These are phyloP conservation scores for Trichogramma dendrolimi DNA, from an alignment of 2,888 invertebrate genomes.

Conservation along the genomic window DNA sequence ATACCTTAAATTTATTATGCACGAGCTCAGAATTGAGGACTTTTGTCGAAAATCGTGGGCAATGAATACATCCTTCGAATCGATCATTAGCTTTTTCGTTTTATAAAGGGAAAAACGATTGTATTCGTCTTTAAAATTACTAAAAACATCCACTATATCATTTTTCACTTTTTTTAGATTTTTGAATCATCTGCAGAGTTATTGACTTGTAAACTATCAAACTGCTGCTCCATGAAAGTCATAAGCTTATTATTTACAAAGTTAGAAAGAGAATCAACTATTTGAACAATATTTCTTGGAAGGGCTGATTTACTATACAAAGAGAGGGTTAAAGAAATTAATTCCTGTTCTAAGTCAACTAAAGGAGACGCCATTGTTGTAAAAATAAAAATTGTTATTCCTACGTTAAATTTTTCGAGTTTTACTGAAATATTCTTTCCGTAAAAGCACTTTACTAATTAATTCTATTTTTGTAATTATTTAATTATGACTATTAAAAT, in stretches of 20 bases:
- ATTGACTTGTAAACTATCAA: not conserved
- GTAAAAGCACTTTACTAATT: too few relatives aligned
- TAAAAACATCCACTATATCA: not conserved
- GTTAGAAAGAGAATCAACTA: not conserved
- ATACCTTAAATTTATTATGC: not conserved
- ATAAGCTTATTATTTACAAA: not conserved
- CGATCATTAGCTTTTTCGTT: too few relatives aligned
- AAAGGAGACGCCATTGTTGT: not conserved
- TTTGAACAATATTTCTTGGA: constrained; percentile 13
- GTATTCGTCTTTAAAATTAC: not conserved
- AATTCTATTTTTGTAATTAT: too few relatives aligned
- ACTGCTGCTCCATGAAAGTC: not conserved
- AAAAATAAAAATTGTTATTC: too few relatives aligned
- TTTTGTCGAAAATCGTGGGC: too few relatives aligned
- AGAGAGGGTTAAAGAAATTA: not conserved
- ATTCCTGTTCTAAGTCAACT: not conserved
- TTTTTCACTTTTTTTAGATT: too few relatives aligned
- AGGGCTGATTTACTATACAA: constrained; percentile 11
- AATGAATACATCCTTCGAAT: too few relatives aligned
- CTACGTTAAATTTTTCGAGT: too few relatives aligned
- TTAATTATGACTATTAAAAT: too few relatives aligned
- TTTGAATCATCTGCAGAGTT: too few relatives aligned
- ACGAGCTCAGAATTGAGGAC: not conserved
- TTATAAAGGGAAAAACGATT: not conserved
- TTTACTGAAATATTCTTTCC: too few relatives aligned